Percentiles rank a stretch among this genome's conserved stretches.
These are phyloP conservation scores for Champsocephalus esox DNA, from an alignment of 2,797 vertebrate genomes.

Conservation along the genomic window DNA sequence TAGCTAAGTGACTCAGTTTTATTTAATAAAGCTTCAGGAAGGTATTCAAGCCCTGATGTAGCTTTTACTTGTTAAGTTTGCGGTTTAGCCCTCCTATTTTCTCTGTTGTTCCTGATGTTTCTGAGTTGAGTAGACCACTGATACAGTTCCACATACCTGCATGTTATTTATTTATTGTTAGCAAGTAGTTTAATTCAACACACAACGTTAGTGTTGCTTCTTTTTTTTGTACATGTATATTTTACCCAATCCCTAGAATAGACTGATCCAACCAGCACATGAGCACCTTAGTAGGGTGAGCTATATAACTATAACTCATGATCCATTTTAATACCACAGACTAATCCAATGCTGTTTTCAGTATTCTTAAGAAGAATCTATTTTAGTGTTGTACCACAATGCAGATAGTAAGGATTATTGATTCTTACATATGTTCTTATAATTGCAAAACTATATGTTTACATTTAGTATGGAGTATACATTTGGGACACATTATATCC, in stretches of 20 bases:
- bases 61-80: neutral
- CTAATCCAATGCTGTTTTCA: too few species aligned
- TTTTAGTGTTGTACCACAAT: neutral
- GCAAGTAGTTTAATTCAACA: too few species aligned
- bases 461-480: neutral
- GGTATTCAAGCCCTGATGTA: neutral
- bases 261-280: neutral
- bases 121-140: neutral
- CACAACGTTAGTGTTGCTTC: neutral
- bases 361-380: neutral
- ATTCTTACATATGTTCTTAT: too few species aligned
- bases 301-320: neutral
- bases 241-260: neutral
- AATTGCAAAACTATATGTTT: neutral
- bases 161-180: conserved; percentile 3
- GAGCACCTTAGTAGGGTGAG: neutral
- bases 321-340: neutral
- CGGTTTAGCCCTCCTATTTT: neutral
- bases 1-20: neutral
- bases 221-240: neutral
- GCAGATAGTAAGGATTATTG: neutral
- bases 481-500: neutral
- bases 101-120: neutral
- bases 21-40: too few species aligned
- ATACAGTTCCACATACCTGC: neutral